These are phyloP conservation scores for Antedon mediterranea DNA, from an alignment of 53 echinoderm and acorn worm genomes.

Conservation along the genomic window DNA sequence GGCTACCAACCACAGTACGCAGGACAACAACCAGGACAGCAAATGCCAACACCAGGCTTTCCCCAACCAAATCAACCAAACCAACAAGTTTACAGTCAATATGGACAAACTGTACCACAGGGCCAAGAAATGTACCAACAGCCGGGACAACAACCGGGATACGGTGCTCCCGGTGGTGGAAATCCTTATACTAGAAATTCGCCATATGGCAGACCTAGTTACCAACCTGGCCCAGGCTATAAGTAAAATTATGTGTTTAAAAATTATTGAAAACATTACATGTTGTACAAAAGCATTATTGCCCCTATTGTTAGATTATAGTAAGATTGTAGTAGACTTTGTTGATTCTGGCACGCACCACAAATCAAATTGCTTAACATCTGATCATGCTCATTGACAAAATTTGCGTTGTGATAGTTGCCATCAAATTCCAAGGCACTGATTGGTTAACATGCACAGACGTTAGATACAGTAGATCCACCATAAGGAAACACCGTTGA, in stretches of 20 bases:
- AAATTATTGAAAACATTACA: too few species aligned
- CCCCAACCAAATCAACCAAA: constrained; percentile 4
- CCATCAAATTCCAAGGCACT: too few species aligned
- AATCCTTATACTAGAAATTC: constrained; percentile 68
- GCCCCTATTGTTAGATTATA: too few species aligned
- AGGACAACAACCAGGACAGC: constrained; percentile 5
- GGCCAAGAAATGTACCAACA: constrained; percentile 11
- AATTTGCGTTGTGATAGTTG: too few species aligned
- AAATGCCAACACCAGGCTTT: constrained; percentile 20
- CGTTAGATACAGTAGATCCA: too few species aligned
- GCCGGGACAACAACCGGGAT: constrained; percentile 15
- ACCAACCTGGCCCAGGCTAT: constrained; percentile 58
- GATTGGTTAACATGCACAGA: too few species aligned
- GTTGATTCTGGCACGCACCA: too few species aligned
- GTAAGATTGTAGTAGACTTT: too few species aligned
- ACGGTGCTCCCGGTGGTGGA: constrained; percentile 24
- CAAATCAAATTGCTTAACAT: too few species aligned
- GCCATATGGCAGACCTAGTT: constrained; percentile 54
- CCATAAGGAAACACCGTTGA: too few species aligned
- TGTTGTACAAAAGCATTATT: too few species aligned
- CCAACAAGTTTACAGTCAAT: background rate
- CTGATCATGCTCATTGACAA: too few species aligned
- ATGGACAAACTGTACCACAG: constrained; percentile 18
- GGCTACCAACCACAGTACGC: constrained; percentile 19
- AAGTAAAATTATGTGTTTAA: constrained; percentile 66